Conservation (phyloP, 2,888 invertebrate genomes). For the Morinoia aosen region DNA sequence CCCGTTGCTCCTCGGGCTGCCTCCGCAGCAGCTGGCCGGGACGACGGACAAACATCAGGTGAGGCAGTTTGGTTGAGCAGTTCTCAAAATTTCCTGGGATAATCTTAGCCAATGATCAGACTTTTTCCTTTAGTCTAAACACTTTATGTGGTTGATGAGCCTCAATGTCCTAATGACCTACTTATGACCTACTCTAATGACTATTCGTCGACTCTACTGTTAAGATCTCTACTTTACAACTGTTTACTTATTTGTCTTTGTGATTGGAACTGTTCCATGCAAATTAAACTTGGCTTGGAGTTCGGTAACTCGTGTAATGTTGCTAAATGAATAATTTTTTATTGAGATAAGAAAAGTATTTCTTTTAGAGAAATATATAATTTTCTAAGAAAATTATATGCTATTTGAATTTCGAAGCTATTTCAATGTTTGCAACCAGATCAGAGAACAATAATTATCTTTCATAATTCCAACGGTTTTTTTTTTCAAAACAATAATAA, state of each 20-base stretch:
- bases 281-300: background rate
- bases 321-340: background rate
- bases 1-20: conserved; percentile 7
- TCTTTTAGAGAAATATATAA: background rate
- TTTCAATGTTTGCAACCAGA: background rate
- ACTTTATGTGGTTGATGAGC: no score
- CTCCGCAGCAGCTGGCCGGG: background rate
- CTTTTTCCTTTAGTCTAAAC: no score
- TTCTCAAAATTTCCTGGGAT: no score
- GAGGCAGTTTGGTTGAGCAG: background rate
- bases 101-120: no score
- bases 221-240: no score
- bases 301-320: background rate
- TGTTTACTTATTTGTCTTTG: no score
- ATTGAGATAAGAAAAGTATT: background rate
- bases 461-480: background rate
- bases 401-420: background rate
- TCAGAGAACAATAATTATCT: background rate
- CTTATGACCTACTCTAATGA: background rate
- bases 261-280: no score
- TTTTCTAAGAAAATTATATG: background rate
- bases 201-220: background rate
- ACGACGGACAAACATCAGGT: background rate
- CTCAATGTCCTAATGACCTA: background rate
- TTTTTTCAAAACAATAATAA: background rate